Conservation (phyloP, 2,888 invertebrate genomes). For the Teinopalpus imperialis region DNA sequence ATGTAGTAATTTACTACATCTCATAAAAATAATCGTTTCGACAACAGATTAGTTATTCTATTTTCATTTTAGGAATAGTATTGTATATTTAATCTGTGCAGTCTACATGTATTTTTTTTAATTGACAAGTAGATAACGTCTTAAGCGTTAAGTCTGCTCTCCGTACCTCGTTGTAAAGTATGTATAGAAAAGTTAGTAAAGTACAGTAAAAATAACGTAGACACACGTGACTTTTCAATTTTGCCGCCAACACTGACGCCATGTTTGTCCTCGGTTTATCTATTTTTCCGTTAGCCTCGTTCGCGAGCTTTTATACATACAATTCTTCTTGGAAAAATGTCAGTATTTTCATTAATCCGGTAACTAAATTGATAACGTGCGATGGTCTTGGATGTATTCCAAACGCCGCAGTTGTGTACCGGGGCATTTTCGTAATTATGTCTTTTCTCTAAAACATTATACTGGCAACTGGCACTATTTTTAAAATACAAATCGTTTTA, state of each 20-base stretch:
- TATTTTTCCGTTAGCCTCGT: constrained; percentile 21
- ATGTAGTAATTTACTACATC: neutral
- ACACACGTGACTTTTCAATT: neutral
- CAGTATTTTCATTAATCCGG: constrained; percentile 66
- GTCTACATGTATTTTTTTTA: too few relatives aligned
- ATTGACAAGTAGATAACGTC: too few relatives aligned
- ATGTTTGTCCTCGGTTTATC: constrained; percentile 13
- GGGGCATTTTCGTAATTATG: constrained; percentile 68
- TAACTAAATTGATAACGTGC: constrained; percentile 64
- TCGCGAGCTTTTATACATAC: constrained; percentile 7
- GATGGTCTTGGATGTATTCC: constrained; percentile 70
- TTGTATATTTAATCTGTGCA: too few relatives aligned
- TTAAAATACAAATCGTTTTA: constrained; percentile 50
- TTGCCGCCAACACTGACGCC: constrained; percentile 12
- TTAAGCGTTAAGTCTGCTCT: too few relatives aligned
- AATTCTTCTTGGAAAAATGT: constrained; percentile 24
- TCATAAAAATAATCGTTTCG: neutral
- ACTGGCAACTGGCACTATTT: constrained; percentile 63
- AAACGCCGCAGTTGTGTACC: constrained; percentile 67
- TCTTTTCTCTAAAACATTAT: constrained; percentile 60
- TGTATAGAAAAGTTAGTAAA: too few relatives aligned
- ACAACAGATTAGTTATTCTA: neutral
- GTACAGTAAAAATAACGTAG: too few relatives aligned
- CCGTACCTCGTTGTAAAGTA: too few relatives aligned
- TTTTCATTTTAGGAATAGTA: too few relatives aligned